Percentiles rank a stretch among this genome's conserved stretches.
phyloP scores from a whole-genome alignment of 2,113 vertebrate genomes.

The Thermophis baileyi region DNA sequence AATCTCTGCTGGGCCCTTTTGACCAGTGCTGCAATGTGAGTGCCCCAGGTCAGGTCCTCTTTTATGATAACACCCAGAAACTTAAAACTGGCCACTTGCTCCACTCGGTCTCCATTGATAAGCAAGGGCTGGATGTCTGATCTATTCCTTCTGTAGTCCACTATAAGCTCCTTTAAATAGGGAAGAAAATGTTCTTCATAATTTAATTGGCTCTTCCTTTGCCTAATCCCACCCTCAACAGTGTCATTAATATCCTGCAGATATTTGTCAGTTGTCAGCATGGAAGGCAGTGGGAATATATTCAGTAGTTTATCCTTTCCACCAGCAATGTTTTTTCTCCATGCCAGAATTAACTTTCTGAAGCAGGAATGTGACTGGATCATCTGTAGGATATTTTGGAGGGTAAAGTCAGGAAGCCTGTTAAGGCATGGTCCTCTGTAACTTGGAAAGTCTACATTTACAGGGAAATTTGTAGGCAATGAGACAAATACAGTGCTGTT shows the following conservation, averaged over 20 bases:
- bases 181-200: not conserved
- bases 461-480: not conserved
- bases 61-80: too few species aligned
- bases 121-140: too few species aligned
- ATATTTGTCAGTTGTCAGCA: not conserved
- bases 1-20: too few species aligned
- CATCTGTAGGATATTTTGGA: not conserved
- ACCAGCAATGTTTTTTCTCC: not conserved
- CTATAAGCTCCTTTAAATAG: too few species aligned
- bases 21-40: too few species aligned
- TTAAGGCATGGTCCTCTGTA: not conserved
- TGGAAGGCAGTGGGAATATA: not conserved
- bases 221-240: not conserved
- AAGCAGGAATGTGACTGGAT: not conserved
- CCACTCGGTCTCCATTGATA: too few species aligned
- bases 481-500: not conserved
- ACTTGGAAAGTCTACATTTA: not conserved
- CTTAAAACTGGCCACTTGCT: too few species aligned
- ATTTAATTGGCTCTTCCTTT: not conserved
- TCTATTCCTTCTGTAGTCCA: too few species aligned
- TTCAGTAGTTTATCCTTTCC: not conserved
- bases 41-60: too few species aligned
- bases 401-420: not conserved
- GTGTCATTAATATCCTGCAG: not conserved
- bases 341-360: not conserved